Evolutionary conservation across 2,797 vertebrate species (phyloP).

Genomic region (Gymnopithys bicolor): DNA sequence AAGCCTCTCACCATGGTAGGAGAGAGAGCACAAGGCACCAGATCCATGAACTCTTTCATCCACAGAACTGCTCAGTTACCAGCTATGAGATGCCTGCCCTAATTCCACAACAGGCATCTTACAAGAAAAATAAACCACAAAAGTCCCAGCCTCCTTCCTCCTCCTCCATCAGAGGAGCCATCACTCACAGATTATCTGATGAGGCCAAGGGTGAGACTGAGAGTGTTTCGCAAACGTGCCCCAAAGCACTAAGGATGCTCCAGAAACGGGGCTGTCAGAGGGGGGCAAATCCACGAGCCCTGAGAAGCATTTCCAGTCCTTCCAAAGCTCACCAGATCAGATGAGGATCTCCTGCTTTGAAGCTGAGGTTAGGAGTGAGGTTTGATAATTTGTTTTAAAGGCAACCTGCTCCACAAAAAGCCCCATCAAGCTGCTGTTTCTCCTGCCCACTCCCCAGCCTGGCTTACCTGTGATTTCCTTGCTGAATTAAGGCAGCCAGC

Average conservation of each 20-base stretch:
- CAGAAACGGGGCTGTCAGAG: not conserved
- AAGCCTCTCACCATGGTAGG: rapidly evolving
- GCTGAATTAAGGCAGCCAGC: not conserved
- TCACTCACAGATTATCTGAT: not conserved
- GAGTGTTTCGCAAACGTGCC: not conserved
- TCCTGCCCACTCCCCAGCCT: not conserved
- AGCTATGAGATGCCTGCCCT: not conserved
- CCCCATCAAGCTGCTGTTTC: not conserved
- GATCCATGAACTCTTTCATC: rapidly evolving
- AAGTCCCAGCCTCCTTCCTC: not conserved
- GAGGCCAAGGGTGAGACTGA: not conserved
- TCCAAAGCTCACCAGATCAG: not conserved
- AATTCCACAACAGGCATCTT: not conserved
- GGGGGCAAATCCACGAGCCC: not conserved
- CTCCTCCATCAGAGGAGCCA: not conserved
- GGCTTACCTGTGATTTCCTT: not conserved
- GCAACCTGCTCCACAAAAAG: not conserved
- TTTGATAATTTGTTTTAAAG: not conserved
- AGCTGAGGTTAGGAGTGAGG: not conserved
- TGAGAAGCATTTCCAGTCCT: not conserved
- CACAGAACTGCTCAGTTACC: not conserved
- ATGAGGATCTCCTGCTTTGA: not conserved
- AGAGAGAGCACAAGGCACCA: not conserved
- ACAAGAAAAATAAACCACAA: not conserved
- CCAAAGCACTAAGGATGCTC: not conserved